A percentile compares a stretch with the other conserved stretches of the same genome.
Evolutionary conservation across 2,888 invertebrate genomes (phyloP).

Genomic region (Harpalus rufipes): DNA sequence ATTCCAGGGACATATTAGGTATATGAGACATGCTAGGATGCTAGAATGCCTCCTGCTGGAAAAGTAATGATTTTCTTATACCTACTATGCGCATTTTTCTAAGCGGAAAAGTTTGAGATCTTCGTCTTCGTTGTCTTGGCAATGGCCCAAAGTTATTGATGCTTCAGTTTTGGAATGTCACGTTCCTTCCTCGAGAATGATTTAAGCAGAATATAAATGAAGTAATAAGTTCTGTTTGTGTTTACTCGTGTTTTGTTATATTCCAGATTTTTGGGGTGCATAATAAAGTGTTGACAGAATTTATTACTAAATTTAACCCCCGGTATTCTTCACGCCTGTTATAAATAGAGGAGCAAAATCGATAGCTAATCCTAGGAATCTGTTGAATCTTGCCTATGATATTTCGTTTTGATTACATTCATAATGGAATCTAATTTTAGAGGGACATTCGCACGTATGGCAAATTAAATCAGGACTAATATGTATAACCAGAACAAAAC

Average conservation of each 20-base stretch:
- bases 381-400: constrained; percentile 27
- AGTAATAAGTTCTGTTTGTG: constrained; percentile 65
- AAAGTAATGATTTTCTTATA: too few relatives aligned
- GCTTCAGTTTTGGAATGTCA: constrained; percentile 59
- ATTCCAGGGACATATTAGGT: too few relatives aligned
- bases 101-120: neutral
- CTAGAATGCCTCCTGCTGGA: too few relatives aligned
- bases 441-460: constrained; percentile 1
- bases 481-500: neutral
- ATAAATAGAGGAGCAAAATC: constrained; percentile 12
- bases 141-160: constrained; percentile 56
- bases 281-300: constrained; percentile 30
- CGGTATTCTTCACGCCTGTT: neutral
- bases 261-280: constrained; percentile 32
- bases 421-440: constrained; percentile 35
- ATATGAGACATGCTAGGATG: too few relatives aligned
- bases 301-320: constrained; percentile 29
- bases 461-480: neutral
- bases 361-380: neutral
- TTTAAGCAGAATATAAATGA: constrained; percentile 66
- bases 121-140: neutral
- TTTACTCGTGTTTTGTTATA: constrained; percentile 51
- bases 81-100: too few relatives aligned
- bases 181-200: constrained; percentile 54
- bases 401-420: constrained; percentile 20